Evolutionary conservation across 2,113 vertebrate genomes (phyloP).

Genomic region (Sylvietta virens): DNA sequence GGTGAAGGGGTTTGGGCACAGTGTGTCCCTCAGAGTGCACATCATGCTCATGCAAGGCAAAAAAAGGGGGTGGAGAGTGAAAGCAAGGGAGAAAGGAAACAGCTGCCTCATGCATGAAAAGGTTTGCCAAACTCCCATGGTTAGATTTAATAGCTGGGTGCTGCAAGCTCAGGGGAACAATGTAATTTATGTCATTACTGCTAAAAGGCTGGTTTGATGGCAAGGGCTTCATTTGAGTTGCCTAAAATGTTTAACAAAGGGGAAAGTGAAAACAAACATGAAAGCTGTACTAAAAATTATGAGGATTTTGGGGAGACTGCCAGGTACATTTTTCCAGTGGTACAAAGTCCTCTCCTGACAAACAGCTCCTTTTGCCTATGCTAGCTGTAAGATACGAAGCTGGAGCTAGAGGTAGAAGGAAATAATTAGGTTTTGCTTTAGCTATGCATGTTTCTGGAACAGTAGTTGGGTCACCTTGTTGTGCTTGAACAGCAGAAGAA

Average conservation of each 20-base stretch:
- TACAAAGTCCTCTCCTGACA: constrained; percentile 6
- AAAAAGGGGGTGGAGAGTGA: not conserved
- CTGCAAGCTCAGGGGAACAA: constrained; percentile 67
- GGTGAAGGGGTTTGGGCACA: not conserved
- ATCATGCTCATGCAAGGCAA: not conserved
- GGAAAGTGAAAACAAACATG: constrained; percentile 66
- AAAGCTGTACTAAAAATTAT: constrained; percentile 50
- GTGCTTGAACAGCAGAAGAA: not conserved
- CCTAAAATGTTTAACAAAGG: constrained; percentile 55
- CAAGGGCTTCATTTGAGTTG: constrained; percentile 47
- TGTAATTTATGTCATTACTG: constrained; percentile 73
- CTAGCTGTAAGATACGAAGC: not conserved
- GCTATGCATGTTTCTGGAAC: not conserved
- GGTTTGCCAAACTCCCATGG: constrained; percentile 63
- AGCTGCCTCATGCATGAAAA: constrained; percentile 67
- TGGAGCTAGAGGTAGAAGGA: not conserved
- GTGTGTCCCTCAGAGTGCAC: not conserved
- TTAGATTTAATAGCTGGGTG: constrained; percentile 74
- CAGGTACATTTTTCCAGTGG: not conserved
- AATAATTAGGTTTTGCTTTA: constrained; percentile 26
- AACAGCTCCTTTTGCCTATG: not conserved
- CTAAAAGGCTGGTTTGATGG: constrained; percentile 64
- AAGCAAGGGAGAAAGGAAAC: constrained; percentile 48
- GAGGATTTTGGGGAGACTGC: constrained; percentile 37
- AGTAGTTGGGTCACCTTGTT: not conserved